Percentiles rank a stretch among this genome's conserved stretches.
These are phyloP conservation scores for Balearica regulorum DNA, from an alignment of 2,797 vertebrate species.

Conservation along the genomic window DNA sequence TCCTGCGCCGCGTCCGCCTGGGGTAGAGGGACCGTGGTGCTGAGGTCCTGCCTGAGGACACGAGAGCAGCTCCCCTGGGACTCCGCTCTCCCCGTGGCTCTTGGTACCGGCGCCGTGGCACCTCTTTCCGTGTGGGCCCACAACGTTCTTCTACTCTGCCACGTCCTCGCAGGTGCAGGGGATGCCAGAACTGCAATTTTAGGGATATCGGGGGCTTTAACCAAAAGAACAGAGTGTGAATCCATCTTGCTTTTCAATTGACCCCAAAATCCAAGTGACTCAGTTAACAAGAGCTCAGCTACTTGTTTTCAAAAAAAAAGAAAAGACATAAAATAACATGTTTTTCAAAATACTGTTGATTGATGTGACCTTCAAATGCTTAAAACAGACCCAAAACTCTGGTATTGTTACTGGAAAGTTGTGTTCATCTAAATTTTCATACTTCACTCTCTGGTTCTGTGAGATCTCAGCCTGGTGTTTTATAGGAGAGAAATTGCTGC, in stretches of 20 bases:
- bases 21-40: accelerated
- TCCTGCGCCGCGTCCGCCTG: background rate
- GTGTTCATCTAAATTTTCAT: background rate
- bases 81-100: background rate
- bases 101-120: background rate
- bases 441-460: background rate
- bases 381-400: background rate
- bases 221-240: background rate
- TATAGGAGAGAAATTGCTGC: background rate
- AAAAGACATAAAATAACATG: background rate
- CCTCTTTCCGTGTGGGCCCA: accelerated
- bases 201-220: background rate
- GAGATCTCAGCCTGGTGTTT: background rate
- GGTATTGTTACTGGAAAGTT: background rate
- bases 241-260: background rate
- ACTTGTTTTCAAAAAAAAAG: background rate
- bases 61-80: background rate
- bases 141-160: background rate
- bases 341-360: background rate
- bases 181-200: background rate
- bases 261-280: background rate
- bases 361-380: background rate
- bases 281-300: background rate
- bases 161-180: accelerated
- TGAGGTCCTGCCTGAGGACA: background rate